Percentiles rank a stretch among this genome's conserved stretches.
Conservation (phyloP, 2,113 vertebrate genomes). For the Puma concolor region DNA sequence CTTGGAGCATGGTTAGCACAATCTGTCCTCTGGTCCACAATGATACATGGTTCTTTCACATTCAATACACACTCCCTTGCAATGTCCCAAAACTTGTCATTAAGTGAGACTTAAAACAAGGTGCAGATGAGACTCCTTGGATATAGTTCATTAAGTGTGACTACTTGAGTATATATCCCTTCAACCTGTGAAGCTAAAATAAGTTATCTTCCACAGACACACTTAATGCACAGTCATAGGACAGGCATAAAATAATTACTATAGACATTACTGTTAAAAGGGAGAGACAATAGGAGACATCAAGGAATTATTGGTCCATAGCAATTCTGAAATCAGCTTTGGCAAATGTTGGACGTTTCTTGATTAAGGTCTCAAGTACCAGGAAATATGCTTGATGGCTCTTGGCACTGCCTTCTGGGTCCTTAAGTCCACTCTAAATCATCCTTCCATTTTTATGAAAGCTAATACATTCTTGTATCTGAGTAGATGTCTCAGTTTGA, state of each 20-base stretch:
- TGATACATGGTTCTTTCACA: neutral
- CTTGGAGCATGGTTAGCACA: neutral
- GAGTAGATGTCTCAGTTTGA: neutral
- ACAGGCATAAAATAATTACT: neutral
- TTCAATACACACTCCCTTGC: neutral
- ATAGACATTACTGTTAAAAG: neutral
- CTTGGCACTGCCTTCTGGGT: neutral
- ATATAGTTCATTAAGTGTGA: neutral
- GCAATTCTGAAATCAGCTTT: neutral
- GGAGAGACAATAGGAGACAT: neutral
- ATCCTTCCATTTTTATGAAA: neutral
- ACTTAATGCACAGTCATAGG: neutral
- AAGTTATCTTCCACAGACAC: neutral
- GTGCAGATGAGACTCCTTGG: neutral
- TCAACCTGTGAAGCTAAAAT: neutral
- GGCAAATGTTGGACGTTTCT: neutral
- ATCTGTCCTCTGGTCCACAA: neutral
- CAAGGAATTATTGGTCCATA: neutral
- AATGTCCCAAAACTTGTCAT: neutral
- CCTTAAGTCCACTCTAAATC: neutral
- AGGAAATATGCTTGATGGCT: neutral
- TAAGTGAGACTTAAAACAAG: neutral
- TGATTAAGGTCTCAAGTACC: neutral
- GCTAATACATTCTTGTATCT: neutral
- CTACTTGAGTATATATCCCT: neutral